Conservation (phyloP, 2,888 invertebrate genomes). For the Epistrophella euchroma region DNA sequence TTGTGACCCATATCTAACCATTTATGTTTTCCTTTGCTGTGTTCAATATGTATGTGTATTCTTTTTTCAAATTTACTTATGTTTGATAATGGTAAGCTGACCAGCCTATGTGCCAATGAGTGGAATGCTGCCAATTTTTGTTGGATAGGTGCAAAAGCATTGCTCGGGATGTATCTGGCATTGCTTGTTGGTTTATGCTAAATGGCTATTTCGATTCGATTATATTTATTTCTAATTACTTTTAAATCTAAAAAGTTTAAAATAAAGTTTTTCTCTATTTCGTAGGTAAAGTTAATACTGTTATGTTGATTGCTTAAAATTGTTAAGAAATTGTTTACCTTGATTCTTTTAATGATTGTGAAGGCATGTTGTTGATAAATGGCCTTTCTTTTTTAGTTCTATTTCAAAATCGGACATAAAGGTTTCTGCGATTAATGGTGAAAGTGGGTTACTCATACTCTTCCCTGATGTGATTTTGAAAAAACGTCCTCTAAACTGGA, state of each 20-base stretch:
- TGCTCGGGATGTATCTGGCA: not conserved
- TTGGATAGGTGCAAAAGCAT: not conserved
- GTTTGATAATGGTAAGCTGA: not conserved
- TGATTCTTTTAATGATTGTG: too few relatives aligned
- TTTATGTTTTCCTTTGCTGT: not conserved
- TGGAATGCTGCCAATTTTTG: not conserved
- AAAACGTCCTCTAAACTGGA: not conserved
- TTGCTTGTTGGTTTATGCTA: not conserved
- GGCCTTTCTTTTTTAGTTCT: not conserved
- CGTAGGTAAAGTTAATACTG: too few relatives aligned
- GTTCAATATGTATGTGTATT: not conserved
- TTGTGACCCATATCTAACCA: too few relatives aligned
- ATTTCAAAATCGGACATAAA: not conserved
- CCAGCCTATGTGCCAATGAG: not conserved
- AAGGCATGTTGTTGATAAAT: too few relatives aligned
- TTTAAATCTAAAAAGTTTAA: too few relatives aligned
- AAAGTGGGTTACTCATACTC: not conserved
- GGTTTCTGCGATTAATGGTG: not conserved
- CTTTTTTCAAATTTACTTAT: not conserved
- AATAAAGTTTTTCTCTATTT: too few relatives aligned
- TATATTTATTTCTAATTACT: too few relatives aligned
- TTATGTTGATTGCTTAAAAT: too few relatives aligned
- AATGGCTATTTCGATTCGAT: not conserved
- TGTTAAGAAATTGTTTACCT: too few relatives aligned
- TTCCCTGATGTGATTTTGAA: not conserved